Evolutionary conservation across 2,113 vertebrate species (phyloP), one percentile per base, ranked within the genome.

Genomic region (Athene noctua): DNA sequence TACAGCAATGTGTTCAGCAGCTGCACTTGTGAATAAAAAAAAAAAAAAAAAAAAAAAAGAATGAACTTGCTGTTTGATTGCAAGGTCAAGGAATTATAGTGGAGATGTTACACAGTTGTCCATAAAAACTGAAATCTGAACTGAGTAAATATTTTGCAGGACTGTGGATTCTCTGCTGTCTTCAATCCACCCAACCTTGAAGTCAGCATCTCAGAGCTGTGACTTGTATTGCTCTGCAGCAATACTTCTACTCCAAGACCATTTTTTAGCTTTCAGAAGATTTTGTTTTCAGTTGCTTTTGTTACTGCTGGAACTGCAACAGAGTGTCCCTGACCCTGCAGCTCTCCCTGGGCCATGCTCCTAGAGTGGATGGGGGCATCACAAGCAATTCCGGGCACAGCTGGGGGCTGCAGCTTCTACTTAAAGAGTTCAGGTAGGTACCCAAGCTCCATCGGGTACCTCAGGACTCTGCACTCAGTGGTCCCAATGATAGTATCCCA

Each of bases 1-100:
- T 36, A 17, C 79, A 74, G 71, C 87, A 95, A 94, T 36, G 63
- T 91, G 84, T 77, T 90, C 89, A 93, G 84, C 94, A 97, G 90
- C 89, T 97, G 95, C 74, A 38, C 40, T 71, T 74, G 46, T 52
- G 79, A 67, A 6, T 29, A 54, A 42, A 54, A 73, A 46, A 54
- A 42, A 58, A 54, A 73, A 46, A 54, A 42, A 58, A 17, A 44
- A 44, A 75, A 58, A 80, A 38, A 38, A 38, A 38, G 38, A 38
- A 38, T 9, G 68, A 78, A 38, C 51, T 82, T 66, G 66, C 58
- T 77, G 15, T 59, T 92, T 44, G 84, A 74, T 74, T 88, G 84
- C 40, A 62, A 62, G 70, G 83, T 32, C 73, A 38, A 77, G 59
- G 66, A 92, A 59, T 73, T 52, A 26, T 3, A 51, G 58, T 12